Evolutionary conservation across 2,113 vertebrate genomes (phyloP).

Genomic region (Leptobrachium ailaonicum): DNA sequence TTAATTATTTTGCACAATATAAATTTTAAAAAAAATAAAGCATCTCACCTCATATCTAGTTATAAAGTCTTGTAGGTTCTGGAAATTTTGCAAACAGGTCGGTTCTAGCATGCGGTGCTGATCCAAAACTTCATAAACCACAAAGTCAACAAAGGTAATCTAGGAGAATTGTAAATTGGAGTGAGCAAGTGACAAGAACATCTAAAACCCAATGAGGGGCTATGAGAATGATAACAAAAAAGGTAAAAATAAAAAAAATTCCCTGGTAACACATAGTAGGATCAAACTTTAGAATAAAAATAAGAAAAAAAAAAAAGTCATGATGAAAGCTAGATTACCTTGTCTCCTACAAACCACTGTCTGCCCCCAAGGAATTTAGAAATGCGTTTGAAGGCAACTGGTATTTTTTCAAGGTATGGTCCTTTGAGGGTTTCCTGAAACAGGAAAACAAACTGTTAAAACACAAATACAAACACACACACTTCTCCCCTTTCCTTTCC

Average conservation of each 20-base stretch:
- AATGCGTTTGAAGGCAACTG: conserved; percentile 70
- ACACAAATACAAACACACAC: no score
- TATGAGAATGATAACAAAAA: no score
- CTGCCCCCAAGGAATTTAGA: conserved; percentile 78
- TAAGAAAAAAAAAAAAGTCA: no score
- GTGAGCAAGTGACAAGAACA: no score
- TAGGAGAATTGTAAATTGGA: conserved; percentile 50
- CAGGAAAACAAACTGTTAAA: background rate
- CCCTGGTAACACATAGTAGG: no score
- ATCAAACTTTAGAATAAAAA: no score
- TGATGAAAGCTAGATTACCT: conserved; percentile 61
- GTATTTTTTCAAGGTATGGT: conserved; percentile 70
- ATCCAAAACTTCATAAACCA: conserved; percentile 87
- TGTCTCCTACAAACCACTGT: conserved; percentile 86
- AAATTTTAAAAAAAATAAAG: background rate
- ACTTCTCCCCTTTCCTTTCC: conserved; percentile 33
- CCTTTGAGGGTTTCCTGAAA: conserved; percentile 76
- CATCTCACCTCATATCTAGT: conserved; percentile 30
- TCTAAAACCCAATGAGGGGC: no score
- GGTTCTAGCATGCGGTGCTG: conserved; percentile 83
- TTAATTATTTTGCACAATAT: no score
- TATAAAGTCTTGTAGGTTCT: conserved; percentile 81
- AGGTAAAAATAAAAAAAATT: no score
- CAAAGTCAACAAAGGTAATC: conserved; percentile 90
- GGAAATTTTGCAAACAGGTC: conserved; percentile 80